Conservation (phyloP, 2,888 invertebrate genomes). For the Agonopterix arenella region DNA sequence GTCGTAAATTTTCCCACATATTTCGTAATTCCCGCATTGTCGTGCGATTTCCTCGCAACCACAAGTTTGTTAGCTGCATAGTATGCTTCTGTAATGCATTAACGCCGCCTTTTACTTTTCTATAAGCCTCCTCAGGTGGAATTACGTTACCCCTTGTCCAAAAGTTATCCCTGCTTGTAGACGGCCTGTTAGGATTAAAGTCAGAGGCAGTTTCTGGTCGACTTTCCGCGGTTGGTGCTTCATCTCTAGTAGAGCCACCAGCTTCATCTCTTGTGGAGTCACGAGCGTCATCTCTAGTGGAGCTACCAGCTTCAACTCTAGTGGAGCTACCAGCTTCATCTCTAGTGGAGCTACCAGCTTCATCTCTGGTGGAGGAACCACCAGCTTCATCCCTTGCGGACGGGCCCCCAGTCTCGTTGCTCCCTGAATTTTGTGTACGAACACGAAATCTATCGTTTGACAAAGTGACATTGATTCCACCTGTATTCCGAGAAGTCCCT, state of each 20-base stretch:
- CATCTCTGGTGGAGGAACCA: constrained; percentile 8
- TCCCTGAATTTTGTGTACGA: constrained; percentile 35
- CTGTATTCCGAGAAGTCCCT: constrained; percentile 21
- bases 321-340: no score
- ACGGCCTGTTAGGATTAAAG: constrained; percentile 36
- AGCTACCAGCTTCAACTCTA: not conserved
- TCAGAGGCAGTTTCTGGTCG: constrained; percentile 18
- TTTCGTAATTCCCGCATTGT: constrained; percentile 77
- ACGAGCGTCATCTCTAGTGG: constrained; percentile 10
- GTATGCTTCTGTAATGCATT: constrained; percentile 57
- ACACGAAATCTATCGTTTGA: constrained; percentile 53
- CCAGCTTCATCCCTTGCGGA: constrained; percentile 10
- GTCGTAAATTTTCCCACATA: constrained; percentile 80
- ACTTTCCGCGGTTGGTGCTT: constrained; percentile 18
- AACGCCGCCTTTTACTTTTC: constrained; percentile 56
- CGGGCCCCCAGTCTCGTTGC: constrained; percentile 20
- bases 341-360: constrained; percentile 10
- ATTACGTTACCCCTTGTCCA: constrained; percentile 39
- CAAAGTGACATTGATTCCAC: constrained; percentile 36
- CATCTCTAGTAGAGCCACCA: constrained; percentile 2
- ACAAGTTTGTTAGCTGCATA: constrained; percentile 49
- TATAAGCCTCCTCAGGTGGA: constrained; percentile 54
- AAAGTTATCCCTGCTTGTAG: constrained; percentile 51
- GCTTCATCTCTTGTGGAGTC: constrained; percentile 9
- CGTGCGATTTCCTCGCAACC: constrained; percentile 56